Percentiles rank a stretch among this genome's conserved stretches.
Conservation (phyloP, 64 coral and sea anemone species). For the Anthopleura sola region DNA sequence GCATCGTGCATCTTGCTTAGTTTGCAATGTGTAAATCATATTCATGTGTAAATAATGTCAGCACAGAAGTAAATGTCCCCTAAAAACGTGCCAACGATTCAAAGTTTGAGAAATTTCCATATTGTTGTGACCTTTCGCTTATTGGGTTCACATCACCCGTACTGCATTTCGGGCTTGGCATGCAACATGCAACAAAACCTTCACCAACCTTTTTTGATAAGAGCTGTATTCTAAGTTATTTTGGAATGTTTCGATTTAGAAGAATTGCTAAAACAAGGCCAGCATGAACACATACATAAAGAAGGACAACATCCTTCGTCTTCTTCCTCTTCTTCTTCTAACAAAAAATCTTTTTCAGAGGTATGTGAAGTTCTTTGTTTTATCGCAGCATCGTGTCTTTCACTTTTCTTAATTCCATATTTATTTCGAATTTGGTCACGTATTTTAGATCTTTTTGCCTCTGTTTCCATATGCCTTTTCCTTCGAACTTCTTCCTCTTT, state of each 20-base stretch:
- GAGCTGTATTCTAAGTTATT: neutral
- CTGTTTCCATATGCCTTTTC: constrained; percentile 48
- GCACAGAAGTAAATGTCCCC: too few species aligned
- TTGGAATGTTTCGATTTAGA: constrained; percentile 19
- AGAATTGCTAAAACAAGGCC: constrained; percentile 26
- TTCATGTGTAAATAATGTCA: too few species aligned
- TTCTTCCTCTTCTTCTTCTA: constrained; percentile 54
- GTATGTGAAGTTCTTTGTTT: constrained; percentile 44
- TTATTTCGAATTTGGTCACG: constrained; percentile 60
- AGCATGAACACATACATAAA: constrained; percentile 44
- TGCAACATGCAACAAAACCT: too few species aligned
- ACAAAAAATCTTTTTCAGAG: constrained; percentile 56
- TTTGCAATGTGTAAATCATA: too few species aligned
- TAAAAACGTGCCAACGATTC: too few species aligned
- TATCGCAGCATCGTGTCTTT: constrained; percentile 43
- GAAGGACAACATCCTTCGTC: constrained; percentile 43
- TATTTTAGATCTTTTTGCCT: constrained; percentile 54
- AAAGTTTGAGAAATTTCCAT: too few species aligned
- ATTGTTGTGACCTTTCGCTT: too few species aligned
- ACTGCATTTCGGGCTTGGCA: too few species aligned
- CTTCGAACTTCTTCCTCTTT: constrained; percentile 52
- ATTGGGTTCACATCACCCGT: too few species aligned
- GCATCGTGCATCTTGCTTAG: too few species aligned
- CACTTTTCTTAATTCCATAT: constrained; percentile 79
- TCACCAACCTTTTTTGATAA: too few species aligned